Percentiles rank a stretch among this genome's conserved stretches.
phyloP scores from a whole-genome alignment of 2,888 invertebrate genomes.

The Ectropis crepuscularia region DNA sequence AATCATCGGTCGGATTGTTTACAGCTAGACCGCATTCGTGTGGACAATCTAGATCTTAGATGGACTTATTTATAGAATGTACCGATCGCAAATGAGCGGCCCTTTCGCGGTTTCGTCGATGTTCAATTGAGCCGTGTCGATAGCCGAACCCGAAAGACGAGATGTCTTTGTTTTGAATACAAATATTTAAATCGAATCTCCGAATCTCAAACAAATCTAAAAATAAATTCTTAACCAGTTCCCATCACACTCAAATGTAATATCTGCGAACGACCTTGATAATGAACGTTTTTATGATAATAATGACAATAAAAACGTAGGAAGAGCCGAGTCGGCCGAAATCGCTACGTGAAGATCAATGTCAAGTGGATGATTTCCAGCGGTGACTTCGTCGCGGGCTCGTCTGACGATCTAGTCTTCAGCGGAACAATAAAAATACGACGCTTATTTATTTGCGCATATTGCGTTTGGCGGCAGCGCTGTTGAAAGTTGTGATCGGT shows the following conservation, averaged over 20 bases:
- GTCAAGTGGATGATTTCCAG: slow-evolving; percentile 26
- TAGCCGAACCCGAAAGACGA: background rate
- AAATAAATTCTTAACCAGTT: slow-evolving; percentile 4
- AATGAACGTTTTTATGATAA: slow-evolving; percentile 43
- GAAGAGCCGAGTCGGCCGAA: slow-evolving; percentile 20
- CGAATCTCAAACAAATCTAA: background rate
- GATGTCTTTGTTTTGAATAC: background rate
- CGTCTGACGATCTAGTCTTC: slow-evolving; percentile 19
- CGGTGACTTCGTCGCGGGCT: slow-evolving; percentile 17
- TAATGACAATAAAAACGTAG: slow-evolving; percentile 24
- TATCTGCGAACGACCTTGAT: slow-evolving; percentile 39
- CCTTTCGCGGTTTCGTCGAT: background rate
- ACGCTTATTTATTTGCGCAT: slow-evolving; percentile 49
- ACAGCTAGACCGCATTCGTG: slow-evolving; percentile 46
- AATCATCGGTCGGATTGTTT: slow-evolving; percentile 52
- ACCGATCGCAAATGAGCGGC: background rate
- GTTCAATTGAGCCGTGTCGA: background rate
- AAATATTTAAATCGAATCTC: slow-evolving; percentile 5
- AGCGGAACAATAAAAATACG: slow-evolving; percentile 37
- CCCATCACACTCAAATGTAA: slow-evolving; percentile 1
- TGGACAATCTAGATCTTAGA: slow-evolving; percentile 43
- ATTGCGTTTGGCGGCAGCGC: slow-evolving; percentile 37
- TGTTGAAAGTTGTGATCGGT: slow-evolving; percentile 30
- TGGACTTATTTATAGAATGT: background rate
- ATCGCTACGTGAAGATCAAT: slow-evolving; percentile 25